Percentiles rank a stretch among this genome's conserved stretches.
phyloP scores from a whole-genome alignment of 2,113 vertebrate genomes.

The Alethe castanea region DNA sequence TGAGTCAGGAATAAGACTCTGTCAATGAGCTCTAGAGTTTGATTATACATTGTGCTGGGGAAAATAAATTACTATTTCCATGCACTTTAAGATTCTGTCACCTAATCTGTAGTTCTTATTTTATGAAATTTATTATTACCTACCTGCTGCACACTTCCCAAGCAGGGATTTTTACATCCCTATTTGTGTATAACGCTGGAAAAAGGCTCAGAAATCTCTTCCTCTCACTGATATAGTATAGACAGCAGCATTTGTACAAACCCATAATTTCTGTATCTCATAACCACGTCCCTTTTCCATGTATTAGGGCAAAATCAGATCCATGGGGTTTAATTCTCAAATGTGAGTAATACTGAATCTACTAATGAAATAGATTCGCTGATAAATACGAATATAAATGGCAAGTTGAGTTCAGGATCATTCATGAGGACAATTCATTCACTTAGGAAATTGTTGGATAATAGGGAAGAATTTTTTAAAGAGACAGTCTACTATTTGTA shows the following conservation, averaged over 20 bases:
- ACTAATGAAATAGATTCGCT: not conserved
- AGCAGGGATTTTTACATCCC: not conserved
- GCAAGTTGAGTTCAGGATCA: not conserved
- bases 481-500: not conserved
- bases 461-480: not conserved
- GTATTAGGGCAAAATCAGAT: not conserved
- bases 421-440: not conserved
- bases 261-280: not conserved
- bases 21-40: not conserved
- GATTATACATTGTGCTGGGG: not conserved
- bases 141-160: not conserved
- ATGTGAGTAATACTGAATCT: not conserved
- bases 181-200: fast-evolving
- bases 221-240: not conserved
- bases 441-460: not conserved
- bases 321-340: not conserved
- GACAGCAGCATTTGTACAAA: not conserved
- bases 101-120: not conserved
- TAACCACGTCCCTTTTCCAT: not conserved
- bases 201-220: not conserved
- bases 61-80: not conserved
- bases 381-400: not conserved
- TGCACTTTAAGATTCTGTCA: not conserved
- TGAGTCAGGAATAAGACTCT: not conserved
- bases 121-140: not conserved